These are phyloP conservation scores for Triplophysa rosa DNA, from an alignment of 2,113 vertebrate species.

Conservation along the genomic window DNA sequence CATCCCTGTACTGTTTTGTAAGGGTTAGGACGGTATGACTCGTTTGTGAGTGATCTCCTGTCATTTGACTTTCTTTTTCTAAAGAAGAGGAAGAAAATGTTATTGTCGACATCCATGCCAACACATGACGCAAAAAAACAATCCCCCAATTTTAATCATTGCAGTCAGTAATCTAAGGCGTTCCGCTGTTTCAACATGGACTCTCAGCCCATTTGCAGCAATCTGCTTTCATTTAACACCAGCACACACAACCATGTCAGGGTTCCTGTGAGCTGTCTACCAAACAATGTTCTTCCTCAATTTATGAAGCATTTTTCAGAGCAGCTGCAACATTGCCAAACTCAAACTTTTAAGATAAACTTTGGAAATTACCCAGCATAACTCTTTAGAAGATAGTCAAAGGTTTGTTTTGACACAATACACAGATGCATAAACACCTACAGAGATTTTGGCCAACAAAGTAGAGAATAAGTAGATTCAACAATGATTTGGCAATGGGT, in stretches of 20 bases:
- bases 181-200: conserved; percentile 44
- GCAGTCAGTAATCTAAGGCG: conserved; percentile 29
- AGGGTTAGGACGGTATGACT: not conserved
- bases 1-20: not conserved
- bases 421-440: not conserved
- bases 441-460: conserved; percentile 18
- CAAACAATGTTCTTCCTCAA: conserved; percentile 53
- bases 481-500: not conserved
- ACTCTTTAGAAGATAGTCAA: conserved; percentile 40
- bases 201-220: conserved; percentile 46
- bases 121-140: conserved; percentile 31
- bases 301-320: conserved; percentile 64
- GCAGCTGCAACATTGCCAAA: conserved; percentile 58
- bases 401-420: conserved; percentile 31
- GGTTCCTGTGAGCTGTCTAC: conserved; percentile 55
- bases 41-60: not conserved
- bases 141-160: conserved; percentile 25
- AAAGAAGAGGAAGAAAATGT: conserved; percentile 23
- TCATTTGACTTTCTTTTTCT: conserved; percentile 13
- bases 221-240: conserved; percentile 66
- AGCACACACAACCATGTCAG: conserved; percentile 55
- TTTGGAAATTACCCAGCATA: conserved; percentile 43
- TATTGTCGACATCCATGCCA: conserved; percentile 42
- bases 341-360: conserved; percentile 59
- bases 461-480: not conserved